Base-by-base conservation (phyloP, 2,888 invertebrate species). In the Patella ulyssiponensis region DNA sequence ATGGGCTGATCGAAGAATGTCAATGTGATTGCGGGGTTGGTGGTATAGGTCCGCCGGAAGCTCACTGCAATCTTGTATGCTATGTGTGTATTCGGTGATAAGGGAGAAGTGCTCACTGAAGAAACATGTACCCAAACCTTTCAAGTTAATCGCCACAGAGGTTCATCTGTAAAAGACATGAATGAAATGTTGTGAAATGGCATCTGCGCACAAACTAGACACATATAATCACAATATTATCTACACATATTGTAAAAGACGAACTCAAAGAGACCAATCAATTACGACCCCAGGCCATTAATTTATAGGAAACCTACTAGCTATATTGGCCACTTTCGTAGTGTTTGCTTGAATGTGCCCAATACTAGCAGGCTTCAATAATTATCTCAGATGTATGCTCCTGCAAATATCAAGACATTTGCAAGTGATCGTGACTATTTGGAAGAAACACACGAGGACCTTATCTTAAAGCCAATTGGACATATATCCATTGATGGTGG, bases 11-110 rank as follows among this genome's bases (percentile, higher is more conserved):
- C 12, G n/a, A 27, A 15, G 70, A 70, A 70, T 70, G 70, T 14
- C 70, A 70, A 70, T 70, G 70, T 70, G 33, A 70, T 70, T 70
- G 33, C 20, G 70, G 70, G 14, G 70, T 23, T n/a, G 70, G 27
- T 27, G 27, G 70, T 27, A 70, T 70, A 0, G 70, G 70, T 15
- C 33, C 70, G 3, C 33, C 70, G 3, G 70, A 70, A 70, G 70
- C 70, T 0, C 70, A 70, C 20, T 70, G 70, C 70, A n/a, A 3
- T 23, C 17, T 3, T 70, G 4, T n/a, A 70, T 70, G 70, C 70
- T 4, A 14, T 70, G 14, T 20, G 15, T 70, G 33, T 70, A n/a
- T 70, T 70, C 33, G 4, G 70, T 70, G 20, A 70, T 7, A 70
- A 70, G 14, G 15, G 17, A 33, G 33, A 70, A 70, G 20, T 70